These are phyloP conservation scores for Anomalospiza imberbis DNA, from an alignment of 2,797 vertebrate species.

Conservation along the genomic window DNA sequence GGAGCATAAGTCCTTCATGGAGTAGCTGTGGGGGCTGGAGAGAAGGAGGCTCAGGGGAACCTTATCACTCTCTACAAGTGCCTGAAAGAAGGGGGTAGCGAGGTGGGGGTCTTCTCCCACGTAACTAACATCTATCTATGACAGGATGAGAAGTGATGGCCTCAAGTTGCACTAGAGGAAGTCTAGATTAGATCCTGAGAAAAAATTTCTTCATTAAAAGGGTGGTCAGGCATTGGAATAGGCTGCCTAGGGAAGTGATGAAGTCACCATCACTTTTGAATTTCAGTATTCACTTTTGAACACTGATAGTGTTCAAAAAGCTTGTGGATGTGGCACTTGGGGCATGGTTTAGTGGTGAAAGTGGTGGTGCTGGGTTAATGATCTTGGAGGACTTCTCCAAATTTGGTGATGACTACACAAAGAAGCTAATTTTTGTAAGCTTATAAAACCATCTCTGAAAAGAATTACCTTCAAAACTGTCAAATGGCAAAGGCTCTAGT, in stretches of 20 bases:
- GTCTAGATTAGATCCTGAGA: background rate
- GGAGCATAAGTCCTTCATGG: too few relatives aligned
- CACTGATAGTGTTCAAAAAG: background rate
- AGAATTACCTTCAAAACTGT: background rate
- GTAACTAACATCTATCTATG: too few relatives aligned
- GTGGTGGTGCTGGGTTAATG: accelerated
- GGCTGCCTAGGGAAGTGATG: background rate
- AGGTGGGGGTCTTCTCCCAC: accelerated
- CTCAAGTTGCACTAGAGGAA: background rate
- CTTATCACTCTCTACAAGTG: background rate
- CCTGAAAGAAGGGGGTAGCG: too few relatives aligned
- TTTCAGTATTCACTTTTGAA: too few relatives aligned
- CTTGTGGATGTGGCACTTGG: too few relatives aligned
- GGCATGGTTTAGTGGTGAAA: background rate
- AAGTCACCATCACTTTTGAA: background rate
- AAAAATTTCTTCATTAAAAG: background rate
- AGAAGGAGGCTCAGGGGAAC: background rate
- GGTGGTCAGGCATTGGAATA: background rate
- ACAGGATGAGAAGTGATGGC: background rate
- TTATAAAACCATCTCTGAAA: background rate
- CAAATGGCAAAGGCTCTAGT: background rate
- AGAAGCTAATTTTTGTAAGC: background rate
- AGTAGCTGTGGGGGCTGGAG: background rate
- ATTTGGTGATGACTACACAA: background rate
- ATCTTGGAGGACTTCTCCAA: background rate